Evolutionary conservation across 2,113 vertebrate genomes (phyloP).

Genomic region (Monarcha castaneiventris): DNA sequence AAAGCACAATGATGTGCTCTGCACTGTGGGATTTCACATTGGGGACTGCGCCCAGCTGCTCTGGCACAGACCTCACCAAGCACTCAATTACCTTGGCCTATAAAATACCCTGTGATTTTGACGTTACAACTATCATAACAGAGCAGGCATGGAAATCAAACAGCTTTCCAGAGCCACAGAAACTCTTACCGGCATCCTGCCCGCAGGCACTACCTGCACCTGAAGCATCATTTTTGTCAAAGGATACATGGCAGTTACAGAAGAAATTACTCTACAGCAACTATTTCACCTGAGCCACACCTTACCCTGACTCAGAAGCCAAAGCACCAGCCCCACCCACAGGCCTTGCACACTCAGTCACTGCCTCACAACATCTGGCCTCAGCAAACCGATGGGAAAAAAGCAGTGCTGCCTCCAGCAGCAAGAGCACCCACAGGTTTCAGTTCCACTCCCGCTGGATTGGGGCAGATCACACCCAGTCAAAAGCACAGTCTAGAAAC

Average conservation of each 20-base stretch:
- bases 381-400: fast-evolving
- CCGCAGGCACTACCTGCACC: neutral
- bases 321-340: neutral
- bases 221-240: neutral
- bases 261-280: neutral
- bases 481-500: neutral
- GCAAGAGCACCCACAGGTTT: neutral
- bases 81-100: neutral
- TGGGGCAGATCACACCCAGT: neutral
- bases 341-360: fast-evolving
- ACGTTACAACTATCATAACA: neutral
- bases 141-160: neutral
- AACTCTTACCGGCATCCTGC: neutral
- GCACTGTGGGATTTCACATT: fast-evolving
- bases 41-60: fast-evolving
- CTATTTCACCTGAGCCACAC: neutral
- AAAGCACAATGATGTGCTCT: fast-evolving
- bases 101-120: neutral
- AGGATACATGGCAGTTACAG: neutral
- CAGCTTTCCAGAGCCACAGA: neutral
- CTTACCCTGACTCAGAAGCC: neutral
- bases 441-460: neutral
- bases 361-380: neutral
- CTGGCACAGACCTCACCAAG: neutral
- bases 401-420: neutral